phyloP scores from a whole-genome alignment of 2,113 vertebrate species.

The Holacanthus passer region DNA sequence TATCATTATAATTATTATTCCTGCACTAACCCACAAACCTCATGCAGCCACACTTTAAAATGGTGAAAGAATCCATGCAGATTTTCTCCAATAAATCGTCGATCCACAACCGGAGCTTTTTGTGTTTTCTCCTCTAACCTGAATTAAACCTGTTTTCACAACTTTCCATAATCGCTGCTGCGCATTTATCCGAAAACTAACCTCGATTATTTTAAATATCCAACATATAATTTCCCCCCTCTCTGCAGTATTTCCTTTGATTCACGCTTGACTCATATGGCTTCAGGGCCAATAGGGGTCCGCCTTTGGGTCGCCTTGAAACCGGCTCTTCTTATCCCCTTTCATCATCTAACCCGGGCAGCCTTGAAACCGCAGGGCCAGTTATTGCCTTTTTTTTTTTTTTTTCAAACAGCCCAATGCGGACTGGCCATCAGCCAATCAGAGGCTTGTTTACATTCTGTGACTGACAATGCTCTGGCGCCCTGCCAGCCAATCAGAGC shows the following conservation, averaged over 20 bases:
- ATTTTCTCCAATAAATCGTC: conserved; percentile 62
- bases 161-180: conserved; percentile 57
- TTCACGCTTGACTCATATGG: conserved; percentile 90
- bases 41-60: conserved; percentile 63
- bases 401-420: conserved; percentile 90
- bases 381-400: conserved; percentile 87
- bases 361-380: conserved; percentile 94
- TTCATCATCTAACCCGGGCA: conserved; percentile 90
- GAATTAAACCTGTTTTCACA: conserved; percentile 55
- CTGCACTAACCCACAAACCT: conserved; percentile 74
- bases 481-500: conserved; percentile 89
- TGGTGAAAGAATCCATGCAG: conserved; percentile 65
- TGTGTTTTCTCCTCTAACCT: conserved; percentile 15
- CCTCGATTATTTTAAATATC: conserved; percentile 83
- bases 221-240: conserved; percentile 83
- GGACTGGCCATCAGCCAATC: conserved; percentile 97
- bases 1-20: no score
- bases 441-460: conserved; percentile 96
- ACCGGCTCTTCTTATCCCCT: conserved; percentile 90
- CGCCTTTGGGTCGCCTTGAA: conserved; percentile 92
- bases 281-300: conserved; percentile 88
- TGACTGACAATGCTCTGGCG: conserved; percentile 92
- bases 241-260: conserved; percentile 89
- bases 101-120: conserved; percentile 50
- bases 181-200: conserved; percentile 77